Conservation (phyloP, 2,797 vertebrate genomes). For the Limnodromus scolopaceus region DNA sequence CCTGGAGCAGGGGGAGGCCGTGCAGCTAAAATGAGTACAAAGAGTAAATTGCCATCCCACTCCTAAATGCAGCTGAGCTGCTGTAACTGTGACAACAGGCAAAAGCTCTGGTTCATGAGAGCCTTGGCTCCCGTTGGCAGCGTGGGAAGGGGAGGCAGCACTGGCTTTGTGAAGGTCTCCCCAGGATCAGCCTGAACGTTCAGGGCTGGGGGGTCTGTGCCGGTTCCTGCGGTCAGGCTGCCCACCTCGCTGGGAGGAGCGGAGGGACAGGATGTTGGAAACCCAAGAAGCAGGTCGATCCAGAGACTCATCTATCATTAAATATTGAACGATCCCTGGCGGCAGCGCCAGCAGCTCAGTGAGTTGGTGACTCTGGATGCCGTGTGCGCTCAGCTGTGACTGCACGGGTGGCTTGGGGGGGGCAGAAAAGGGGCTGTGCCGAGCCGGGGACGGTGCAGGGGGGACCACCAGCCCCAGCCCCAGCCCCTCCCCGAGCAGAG, state of each 20-base stretch:
- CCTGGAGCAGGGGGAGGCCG: neutral
- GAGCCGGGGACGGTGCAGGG: neutral
- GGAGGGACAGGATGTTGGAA: neutral
- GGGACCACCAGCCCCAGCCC: neutral
- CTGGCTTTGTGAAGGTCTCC: neutral
- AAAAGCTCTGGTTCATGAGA: neutral
- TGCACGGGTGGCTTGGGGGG: neutral
- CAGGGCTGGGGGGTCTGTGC: neutral
- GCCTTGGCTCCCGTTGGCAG: neutral
- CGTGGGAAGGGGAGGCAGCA: neutral
- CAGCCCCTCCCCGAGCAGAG: neutral
- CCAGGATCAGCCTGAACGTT: neutral
- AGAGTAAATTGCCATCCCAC: conserved; percentile 48
- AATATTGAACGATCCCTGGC: conserved; percentile 25
- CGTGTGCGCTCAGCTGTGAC: neutral
- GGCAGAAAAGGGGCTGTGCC: neutral
- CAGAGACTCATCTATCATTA: conserved; percentile 1
- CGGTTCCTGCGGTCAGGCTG: neutral
- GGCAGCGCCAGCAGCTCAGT: neutral
- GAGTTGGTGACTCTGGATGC: neutral
- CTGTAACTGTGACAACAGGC: conserved; percentile 62
- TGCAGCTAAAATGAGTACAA: neutral
- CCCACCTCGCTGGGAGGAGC: neutral
- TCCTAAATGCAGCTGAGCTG: conserved; percentile 10
- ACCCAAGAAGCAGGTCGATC: neutral